Evolutionary conservation across 2,888 invertebrate genomes (phyloP), one percentile per base, ranked within the genome.

Genomic region (Aquatica leii): DNA sequence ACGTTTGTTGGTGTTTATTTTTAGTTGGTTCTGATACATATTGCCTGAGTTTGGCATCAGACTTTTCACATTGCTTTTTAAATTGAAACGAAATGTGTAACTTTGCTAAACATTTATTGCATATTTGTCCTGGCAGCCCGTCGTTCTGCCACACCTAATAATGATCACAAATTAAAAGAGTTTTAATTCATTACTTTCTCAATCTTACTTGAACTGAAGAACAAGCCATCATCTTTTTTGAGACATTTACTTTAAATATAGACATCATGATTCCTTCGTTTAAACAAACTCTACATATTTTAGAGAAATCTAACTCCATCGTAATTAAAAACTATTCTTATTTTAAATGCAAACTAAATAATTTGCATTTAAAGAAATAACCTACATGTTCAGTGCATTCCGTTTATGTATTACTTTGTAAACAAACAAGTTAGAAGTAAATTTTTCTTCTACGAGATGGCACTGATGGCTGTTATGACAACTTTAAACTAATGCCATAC

Each of bases 71-170:
- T 62, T 77, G 78, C 68, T 81, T 83, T 71, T 83, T 83, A 70
- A 84, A 83, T 66, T 83, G 82, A 70, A 80, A 83, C 1, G 82
- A 79, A 62, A 83, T 81, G 67, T 83, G 81, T 12, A 84, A 71
- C 71, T 81, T 82, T 1, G 81, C 80, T 20, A 80, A 79, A 72
- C 84, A 84, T 72, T 81, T 82, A 55, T 81, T 80, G 68, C 84
- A 84, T 54, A 84, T 82, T 73, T 82, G 81, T 17, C 76, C 70
- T 15, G 84, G 83, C 34, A 84, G 68, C 34, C 81, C 80, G 71
- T 84, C 84, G 67, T 82, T 82, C 71, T 81, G 82, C 82, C 82
- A 82, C 12, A 83, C 83, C 83, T 84, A 48, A 18, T 40, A 43
- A 41, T 46, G 40, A 24, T 3, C 4, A 9, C 4, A 4, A 3